Base-by-base conservation (phyloP, 1,140 invertebrate species). In the Mylabris phalerata region DNA sequence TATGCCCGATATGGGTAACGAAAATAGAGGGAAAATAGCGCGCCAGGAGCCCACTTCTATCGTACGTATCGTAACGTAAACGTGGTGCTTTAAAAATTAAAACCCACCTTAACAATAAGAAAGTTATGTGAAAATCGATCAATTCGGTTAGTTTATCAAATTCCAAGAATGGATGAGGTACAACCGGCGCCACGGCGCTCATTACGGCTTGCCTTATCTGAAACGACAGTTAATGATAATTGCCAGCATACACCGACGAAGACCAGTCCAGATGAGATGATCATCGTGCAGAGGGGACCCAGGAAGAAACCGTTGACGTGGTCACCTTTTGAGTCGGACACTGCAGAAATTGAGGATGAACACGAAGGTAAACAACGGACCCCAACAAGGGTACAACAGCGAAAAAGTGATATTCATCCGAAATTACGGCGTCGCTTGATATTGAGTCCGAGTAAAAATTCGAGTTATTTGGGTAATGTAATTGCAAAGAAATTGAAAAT, bases 241-340 rank as follows among this genome's bases (percentile, higher is more conserved):
- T 50, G 10, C 41, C 38, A 25, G 66, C 66, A 7, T 66, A 64
- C 44, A 1, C 32, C 32, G 32, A 72, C 71, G 64, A 62, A 52
- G 7, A 49, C 60, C 4, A 72, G 65, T 44, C 64, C 68, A 3
- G 71, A 73, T 55, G 71, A 73, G 62, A 50, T 70, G 58, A 51
- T 73, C 5, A 69, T 73, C 39, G 61, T 71, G 27, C 71, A 72
- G 46, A 64, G 71, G 52, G 71, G 71, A 7, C 67, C 68, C 4
- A 56, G 71, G 19, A 58, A 57, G 24, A 71, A 70, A 42, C 71
- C 71, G 3, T 57, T 71, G 9, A 71, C 68, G 39, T 73, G 71
- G 71, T 73, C 71, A 39, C 71, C 71, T 38, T 63, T 71, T 26
- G 70, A 73, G 19, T 67, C 65, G 39, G 63, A 71, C 19, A 19